phyloP scores from a whole-genome alignment of 1,140 invertebrate genomes.

The Tetranychus urticae region DNA sequence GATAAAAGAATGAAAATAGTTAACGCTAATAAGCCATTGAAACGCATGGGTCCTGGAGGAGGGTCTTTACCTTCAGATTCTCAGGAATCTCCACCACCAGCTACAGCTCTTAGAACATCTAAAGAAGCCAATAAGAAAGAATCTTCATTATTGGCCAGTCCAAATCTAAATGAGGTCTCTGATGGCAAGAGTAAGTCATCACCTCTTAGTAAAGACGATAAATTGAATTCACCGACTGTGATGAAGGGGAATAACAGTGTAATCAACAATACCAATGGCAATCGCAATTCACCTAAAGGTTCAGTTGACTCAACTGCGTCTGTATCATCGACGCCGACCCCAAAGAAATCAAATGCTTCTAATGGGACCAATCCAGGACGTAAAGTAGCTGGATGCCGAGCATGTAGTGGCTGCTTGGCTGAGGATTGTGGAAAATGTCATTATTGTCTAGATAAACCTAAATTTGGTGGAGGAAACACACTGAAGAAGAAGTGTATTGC shows the following conservation, averaged over 20 bases:
- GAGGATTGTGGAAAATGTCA: conserved; percentile 7
- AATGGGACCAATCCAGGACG: not conserved
- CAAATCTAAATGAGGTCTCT: not conserved
- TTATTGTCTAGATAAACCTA: conserved; percentile 9
- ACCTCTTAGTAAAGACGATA: not conserved
- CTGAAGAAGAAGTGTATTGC: conserved; percentile 5
- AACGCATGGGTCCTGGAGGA: not conserved
- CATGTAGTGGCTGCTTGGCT: conserved; percentile 4
- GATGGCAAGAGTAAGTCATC: not conserved
- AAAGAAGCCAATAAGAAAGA: too few species aligned
- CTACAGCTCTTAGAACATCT: not conserved
- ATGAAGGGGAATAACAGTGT: not conserved
- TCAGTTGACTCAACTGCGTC: not conserved
- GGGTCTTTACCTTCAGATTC: not conserved
- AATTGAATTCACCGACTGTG: not conserved
- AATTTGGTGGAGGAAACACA: conserved; percentile 6
- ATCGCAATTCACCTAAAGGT: not conserved
- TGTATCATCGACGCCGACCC: not conserved
- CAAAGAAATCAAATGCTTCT: not conserved
- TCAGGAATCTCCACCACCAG: not conserved
- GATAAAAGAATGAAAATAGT: conserved; percentile 2
- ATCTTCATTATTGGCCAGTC: not conserved
- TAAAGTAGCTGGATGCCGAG: not conserved
- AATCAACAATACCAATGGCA: not conserved
- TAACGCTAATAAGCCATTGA: not conserved